A percentile compares a stretch with the other conserved stretches of the same genome.
phyloP scores from a whole-genome alignment of 2,113 vertebrate species.

The Dasyornis broadbenti region DNA sequence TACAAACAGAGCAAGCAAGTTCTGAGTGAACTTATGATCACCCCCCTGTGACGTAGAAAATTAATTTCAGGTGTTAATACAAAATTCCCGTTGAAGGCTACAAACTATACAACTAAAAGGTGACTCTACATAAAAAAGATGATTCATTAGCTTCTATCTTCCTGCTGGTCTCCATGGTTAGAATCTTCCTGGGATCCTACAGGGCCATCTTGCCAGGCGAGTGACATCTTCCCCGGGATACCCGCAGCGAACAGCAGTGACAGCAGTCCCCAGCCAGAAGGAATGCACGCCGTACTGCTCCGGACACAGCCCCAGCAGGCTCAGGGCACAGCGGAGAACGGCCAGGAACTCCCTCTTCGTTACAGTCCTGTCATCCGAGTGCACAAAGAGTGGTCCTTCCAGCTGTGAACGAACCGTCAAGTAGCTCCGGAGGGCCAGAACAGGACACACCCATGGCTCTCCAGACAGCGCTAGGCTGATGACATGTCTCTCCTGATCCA shows the following conservation, averaged over 20 bases:
- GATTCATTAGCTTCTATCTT: not conserved
- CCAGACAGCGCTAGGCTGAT: not conserved
- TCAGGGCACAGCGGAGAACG: not conserved
- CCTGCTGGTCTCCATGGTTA: not conserved
- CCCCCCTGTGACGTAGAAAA: not conserved
- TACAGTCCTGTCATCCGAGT: accelerated
- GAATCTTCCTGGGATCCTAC: not conserved
- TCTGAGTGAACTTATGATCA: not conserved
- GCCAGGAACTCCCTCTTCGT: not conserved
- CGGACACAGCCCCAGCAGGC: not conserved
- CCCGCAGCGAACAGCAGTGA: not conserved
- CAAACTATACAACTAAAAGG: not conserved
- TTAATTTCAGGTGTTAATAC: not conserved
- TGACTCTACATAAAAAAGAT: not conserved
- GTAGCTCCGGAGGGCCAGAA: not conserved
- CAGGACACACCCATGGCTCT: conserved; percentile 8
- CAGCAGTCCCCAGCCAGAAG: conserved; percentile 22
- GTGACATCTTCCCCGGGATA: not conserved
- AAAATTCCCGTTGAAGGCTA: not conserved
- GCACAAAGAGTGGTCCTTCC: conserved; percentile 8
- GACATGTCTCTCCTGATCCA: not conserved
- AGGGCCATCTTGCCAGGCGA: conserved; percentile 29
- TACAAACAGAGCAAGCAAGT: not conserved
- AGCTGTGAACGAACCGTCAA: accelerated
- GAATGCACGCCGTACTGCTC: not conserved